Evolutionary conservation across 2,797 vertebrate species (phyloP), one percentile per base, ranked within the genome.

Genomic region (Ibycter americanus): DNA sequence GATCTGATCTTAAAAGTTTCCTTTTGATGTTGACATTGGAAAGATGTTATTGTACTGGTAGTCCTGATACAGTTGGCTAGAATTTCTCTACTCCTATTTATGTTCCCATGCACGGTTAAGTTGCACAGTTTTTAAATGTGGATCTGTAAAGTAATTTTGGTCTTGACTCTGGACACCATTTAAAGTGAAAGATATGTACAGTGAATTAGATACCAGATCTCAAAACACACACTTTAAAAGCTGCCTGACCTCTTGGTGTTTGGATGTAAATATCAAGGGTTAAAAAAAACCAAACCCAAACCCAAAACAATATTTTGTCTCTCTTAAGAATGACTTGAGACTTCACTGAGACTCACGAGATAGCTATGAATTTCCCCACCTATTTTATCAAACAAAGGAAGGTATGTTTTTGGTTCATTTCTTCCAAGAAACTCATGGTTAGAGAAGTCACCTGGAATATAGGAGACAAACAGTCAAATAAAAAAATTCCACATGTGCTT

Each of bases 371-470:
- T 92, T 89, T 61, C 15, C 9, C 7, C 32, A 61, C 18, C 4
- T 78, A 5, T 74, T 74, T 71, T 81, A n/a, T 46, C 29, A 82
- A 71, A n/a, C 11, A 65, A 55, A 62, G 6, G 26, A 32, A 21
- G 29, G 1, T 4, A 29, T 12, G 3, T 47, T 16, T 44, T 76
- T 2, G 0, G 4, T 79, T 92, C 7, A 72, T 25, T 62, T 82
- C 40, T 65, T 79, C 15, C 7, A 34, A 63, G 54, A 77, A 49
- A 11, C 6, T 56, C 19, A 8, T 40, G 16, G 19, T 68, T 87
- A 65, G 8, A 82, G 19, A 62, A 49, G 8, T 72, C 15, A 79
- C 22, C 23, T 51, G 26, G 14, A 86, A 36, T 36, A 70, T 5
- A 46, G 34, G 17, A 54, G 5, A 22, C 18, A 62, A 82, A 42